These are phyloP conservation scores for Notiomystis cincta DNA, from an alignment of 2,113 vertebrate genomes.

Conservation along the genomic window DNA sequence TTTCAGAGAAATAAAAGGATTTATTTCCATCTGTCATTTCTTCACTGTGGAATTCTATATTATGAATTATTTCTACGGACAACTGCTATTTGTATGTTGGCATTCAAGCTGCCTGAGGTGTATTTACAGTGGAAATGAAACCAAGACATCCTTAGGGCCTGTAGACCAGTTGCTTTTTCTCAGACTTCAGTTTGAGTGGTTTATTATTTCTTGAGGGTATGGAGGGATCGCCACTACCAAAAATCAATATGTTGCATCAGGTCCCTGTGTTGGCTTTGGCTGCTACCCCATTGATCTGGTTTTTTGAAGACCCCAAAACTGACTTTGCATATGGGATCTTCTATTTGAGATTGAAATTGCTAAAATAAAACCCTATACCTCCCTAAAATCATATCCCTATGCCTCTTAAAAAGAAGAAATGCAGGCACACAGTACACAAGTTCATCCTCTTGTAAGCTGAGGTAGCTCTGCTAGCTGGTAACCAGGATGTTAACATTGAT, in stretches of 20 bases:
- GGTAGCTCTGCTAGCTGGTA: neutral
- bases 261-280: slow-evolving; percentile 44
- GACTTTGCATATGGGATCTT: neutral
- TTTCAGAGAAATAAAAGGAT: slow-evolving; percentile 46
- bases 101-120: slow-evolving; percentile 65
- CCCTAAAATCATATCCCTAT: neutral
- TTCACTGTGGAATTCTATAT: slow-evolving; percentile 28
- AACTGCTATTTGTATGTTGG: slow-evolving; percentile 60
- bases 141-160: slow-evolving; percentile 53
- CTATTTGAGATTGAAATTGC: neutral
- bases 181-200: slow-evolving; percentile 53
- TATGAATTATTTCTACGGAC: slow-evolving; percentile 45
- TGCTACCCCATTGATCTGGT: slow-evolving; percentile 7
- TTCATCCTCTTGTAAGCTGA: neutral
- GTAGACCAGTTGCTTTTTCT: slow-evolving; percentile 51
- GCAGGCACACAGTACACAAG: neutral
- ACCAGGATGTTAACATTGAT: neutral
- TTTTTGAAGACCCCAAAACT: neutral
- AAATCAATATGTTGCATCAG: slow-evolving; percentile 54
- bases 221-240: slow-evolving; percentile 25
- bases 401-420: neutral
- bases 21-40: slow-evolving; percentile 43
- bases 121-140: slow-evolving; percentile 72
- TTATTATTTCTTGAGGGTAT: slow-evolving; percentile 66
- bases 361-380: neutral